Conservation (phyloP, 2,888 invertebrate species). For the Synergus umbraculus region DNA sequence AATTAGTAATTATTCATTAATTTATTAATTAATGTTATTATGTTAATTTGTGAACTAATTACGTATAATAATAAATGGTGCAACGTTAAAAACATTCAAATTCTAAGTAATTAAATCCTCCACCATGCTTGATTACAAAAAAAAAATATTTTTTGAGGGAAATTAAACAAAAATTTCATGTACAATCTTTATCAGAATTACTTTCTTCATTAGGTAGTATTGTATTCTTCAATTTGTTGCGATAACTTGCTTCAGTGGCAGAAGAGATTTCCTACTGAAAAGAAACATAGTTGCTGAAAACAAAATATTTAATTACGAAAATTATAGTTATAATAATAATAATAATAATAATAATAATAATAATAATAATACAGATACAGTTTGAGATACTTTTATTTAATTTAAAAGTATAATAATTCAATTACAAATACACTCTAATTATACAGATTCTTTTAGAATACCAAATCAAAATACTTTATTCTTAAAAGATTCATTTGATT, state of each 20-base stretch:
- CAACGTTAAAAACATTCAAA: not conserved
- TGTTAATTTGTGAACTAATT: constrained; percentile 4
- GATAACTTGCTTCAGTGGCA: not conserved
- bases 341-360: no score
- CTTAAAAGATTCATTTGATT: not conserved
- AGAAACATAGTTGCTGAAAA: not conserved
- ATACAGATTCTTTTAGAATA: not conserved
- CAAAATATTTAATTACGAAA: not conserved
- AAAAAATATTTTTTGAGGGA: not conserved
- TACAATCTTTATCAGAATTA: not conserved
- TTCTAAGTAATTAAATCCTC: not conserved
- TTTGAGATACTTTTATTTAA: not conserved
- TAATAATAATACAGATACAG: not conserved
- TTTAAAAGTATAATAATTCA: not conserved
- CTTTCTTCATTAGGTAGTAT: not conserved
- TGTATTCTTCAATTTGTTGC: not conserved
- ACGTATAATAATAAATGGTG: not conserved
- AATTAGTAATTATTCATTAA: not conserved
- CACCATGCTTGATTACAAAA: not conserved
- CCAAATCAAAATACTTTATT: not conserved
- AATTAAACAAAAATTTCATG: not conserved
- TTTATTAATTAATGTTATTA: not conserved
- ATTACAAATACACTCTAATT: not conserved
- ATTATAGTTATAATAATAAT: no score
- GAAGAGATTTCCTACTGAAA: not conserved